A percentile compares a stretch with the other conserved stretches of the same genome.
Evolutionary conservation across 2,113 vertebrate genomes (phyloP).

Genomic region (Periophthalmodon schlosseri): DNA sequence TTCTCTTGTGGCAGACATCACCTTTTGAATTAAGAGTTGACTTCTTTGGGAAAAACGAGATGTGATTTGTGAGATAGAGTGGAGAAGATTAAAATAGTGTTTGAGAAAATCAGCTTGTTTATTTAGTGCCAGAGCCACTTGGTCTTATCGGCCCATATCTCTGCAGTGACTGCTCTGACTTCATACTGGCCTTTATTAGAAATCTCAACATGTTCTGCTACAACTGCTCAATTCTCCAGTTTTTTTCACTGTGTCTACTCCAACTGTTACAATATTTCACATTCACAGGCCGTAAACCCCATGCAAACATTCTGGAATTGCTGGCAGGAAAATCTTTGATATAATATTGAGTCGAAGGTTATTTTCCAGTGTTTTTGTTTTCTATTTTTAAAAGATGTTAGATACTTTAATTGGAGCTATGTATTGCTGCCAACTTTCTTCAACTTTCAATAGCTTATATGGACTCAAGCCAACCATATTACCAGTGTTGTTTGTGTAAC

Average conservation of each 20-base stretch:
- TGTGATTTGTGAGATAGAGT: constrained; percentile 25
- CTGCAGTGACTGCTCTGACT: constrained; percentile 23
- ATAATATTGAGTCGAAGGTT: constrained; percentile 5
- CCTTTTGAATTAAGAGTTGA: constrained; percentile 20
- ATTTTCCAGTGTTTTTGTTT: not conserved
- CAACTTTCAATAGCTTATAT: not conserved
- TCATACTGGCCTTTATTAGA: constrained; percentile 39
- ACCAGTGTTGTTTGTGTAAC: not conserved
- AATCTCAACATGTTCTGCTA: constrained; percentile 42
- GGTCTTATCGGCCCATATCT: constrained; percentile 41
- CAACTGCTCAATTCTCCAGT: constrained; percentile 30
- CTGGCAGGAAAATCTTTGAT: not conserved
- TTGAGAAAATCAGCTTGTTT: constrained; percentile 38
- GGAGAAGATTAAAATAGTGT: constrained; percentile 22
- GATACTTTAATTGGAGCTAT: not conserved
- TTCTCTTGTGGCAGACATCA: not conserved
- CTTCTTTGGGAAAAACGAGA: constrained; percentile 1
- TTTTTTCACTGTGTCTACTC: constrained; percentile 37
- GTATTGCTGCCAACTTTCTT: not conserved
- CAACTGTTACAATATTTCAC: constrained; percentile 31
- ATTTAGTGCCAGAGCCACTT: constrained; percentile 46
- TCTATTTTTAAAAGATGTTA: not conserved
- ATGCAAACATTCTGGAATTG: constrained; percentile 32
- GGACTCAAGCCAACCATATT: not conserved
- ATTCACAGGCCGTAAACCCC: constrained; percentile 26